These are phyloP conservation scores for Spodoptera frugiperda DNA, from an alignment of 1,140 invertebrate species.

Conservation along the genomic window DNA sequence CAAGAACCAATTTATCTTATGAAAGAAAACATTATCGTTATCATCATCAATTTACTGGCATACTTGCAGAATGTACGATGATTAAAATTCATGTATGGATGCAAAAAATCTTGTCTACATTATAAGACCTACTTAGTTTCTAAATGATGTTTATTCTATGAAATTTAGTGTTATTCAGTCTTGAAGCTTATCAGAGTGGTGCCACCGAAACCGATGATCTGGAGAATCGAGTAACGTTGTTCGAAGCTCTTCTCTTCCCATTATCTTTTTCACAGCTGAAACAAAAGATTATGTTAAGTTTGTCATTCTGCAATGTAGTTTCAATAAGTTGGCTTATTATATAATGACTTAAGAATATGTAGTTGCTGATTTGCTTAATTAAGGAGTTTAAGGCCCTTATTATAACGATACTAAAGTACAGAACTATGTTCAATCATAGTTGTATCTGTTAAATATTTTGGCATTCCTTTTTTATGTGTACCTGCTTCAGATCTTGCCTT, in stretches of 20 bases:
- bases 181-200: conserved; percentile 34
- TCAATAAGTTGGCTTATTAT: too few relatives aligned
- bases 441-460: too few relatives aligned
- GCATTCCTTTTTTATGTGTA: too few relatives aligned
- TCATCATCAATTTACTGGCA: too few relatives aligned
- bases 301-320: too few relatives aligned
- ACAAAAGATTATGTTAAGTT: not conserved
- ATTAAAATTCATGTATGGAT: not conserved
- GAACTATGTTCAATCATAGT: too few relatives aligned
- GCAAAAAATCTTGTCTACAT: not conserved
- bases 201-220: conserved; percentile 9
- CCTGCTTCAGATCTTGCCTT: too few relatives aligned
- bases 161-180: conserved; percentile 43
- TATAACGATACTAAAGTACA: too few relatives aligned
- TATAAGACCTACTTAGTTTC: conserved; percentile 25
- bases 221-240: conserved; percentile 4
- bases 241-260: conserved; percentile 21
- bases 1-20: conserved; percentile 10
- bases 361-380: too few relatives aligned
- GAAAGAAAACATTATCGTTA: not conserved
- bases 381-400: too few relatives aligned
- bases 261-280: conserved; percentile 31
- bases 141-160: conserved; percentile 38
- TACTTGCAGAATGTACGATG: too few relatives aligned
- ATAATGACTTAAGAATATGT: too few relatives aligned